Conservation (phyloP, 2,888 invertebrate genomes). For the Apoda limacodes region DNA sequence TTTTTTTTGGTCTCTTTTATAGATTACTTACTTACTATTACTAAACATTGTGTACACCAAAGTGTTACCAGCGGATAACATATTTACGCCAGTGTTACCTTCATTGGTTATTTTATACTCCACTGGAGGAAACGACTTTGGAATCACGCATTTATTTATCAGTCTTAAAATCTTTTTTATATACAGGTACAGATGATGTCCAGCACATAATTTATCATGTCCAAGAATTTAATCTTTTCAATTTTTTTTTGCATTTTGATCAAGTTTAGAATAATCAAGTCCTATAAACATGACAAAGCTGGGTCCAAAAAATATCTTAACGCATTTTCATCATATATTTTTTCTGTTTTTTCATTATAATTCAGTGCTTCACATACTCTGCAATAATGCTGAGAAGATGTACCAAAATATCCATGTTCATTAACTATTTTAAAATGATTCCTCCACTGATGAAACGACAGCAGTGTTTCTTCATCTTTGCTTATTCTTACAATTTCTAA, state of each 20-base stretch:
- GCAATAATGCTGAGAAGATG: constrained; percentile 71
- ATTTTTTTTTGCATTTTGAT: constrained; percentile 10
- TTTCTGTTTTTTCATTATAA: constrained; percentile 53
- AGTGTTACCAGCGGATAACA: too few relatives aligned
- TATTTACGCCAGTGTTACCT: too few relatives aligned
- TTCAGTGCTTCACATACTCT: constrained; percentile 77
- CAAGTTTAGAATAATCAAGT: too few relatives aligned
- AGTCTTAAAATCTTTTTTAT: constrained; percentile 21
- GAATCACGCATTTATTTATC: too few relatives aligned
- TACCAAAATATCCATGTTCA: constrained; percentile 77
- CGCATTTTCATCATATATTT: constrained; percentile 27
- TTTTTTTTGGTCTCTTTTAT: too few relatives aligned
- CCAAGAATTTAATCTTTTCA: constrained; percentile 9
- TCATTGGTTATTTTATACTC: too few relatives aligned
- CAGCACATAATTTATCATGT: constrained; percentile 18
- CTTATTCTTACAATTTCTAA: constrained; percentile 59
- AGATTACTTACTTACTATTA: too few relatives aligned
- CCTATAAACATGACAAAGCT: constrained; percentile 11
- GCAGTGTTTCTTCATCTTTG: constrained; percentile 31
- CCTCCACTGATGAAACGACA: constrained; percentile 71
- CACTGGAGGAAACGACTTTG: too few relatives aligned
- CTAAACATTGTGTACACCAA: too few relatives aligned
- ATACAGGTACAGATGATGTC: constrained; percentile 20
- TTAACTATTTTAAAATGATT: constrained; percentile 65
- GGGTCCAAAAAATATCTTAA: constrained; percentile 31